A percentile compares a stretch with the other conserved stretches of the same genome.
Conservation (phyloP, 2,797 vertebrate genomes). For the Acrossocheilus wenchowensis region DNA sequence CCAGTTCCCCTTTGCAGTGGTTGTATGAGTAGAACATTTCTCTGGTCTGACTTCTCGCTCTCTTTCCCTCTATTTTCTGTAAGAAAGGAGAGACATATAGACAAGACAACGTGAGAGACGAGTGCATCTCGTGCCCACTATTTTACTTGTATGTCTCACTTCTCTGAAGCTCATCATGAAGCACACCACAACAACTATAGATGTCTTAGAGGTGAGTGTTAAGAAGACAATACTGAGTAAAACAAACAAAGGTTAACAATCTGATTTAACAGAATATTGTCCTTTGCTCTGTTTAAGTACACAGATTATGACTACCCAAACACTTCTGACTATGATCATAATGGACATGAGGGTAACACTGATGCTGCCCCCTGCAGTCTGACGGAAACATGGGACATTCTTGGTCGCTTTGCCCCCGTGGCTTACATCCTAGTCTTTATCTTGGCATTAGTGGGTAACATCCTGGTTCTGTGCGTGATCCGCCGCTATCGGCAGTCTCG, state of each 20-base stretch:
- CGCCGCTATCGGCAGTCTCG: slow-evolving; percentile 73
- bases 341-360: fast-evolving
- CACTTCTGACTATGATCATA: fast-evolving
- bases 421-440: slow-evolving; percentile 78
- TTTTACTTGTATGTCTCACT: slow-evolving; percentile 29
- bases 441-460: slow-evolving; percentile 79
- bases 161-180: slow-evolving; percentile 28
- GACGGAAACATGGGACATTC: slow-evolving; percentile 67
- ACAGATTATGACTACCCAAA: slow-evolving; percentile 20
- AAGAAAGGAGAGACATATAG: slow-evolving; percentile 18
- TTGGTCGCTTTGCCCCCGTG: slow-evolving; percentile 68
- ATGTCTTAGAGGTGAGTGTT: background rate
- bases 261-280: background rate
- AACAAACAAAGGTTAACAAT: background rate
- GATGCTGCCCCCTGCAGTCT: slow-evolving; percentile 64
- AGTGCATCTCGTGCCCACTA: slow-evolving; percentile 25
- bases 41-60: background rate
- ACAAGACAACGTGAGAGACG: slow-evolving; percentile 1
- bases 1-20: background rate
- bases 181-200: background rate
- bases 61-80: background rate
- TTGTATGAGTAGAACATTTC: background rate
- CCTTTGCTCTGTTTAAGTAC: background rate
- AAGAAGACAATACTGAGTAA: background rate
- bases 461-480: slow-evolving; percentile 80